Evolutionary conservation across 2,888 invertebrate genomes (phyloP).

Genomic region (Euproctis similis): DNA sequence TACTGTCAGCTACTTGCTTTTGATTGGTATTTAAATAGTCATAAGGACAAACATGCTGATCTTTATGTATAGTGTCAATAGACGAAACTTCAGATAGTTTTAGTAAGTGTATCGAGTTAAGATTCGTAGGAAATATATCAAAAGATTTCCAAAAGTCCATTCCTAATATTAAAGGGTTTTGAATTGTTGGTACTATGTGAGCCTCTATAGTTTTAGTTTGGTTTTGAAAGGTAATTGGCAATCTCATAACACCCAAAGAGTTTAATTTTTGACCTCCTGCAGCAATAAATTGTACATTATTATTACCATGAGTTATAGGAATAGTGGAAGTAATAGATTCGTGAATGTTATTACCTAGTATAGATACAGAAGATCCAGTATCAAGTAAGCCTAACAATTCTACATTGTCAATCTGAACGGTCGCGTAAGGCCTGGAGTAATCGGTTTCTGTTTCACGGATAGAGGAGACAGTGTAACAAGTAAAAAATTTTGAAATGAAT

Average conservation of each 20-base stretch:
- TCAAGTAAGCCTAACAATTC: background rate
- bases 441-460: background rate
- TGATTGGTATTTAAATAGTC: background rate
- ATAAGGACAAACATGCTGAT: background rate
- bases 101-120: background rate
- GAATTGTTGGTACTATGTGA: conserved; percentile 6
- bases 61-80: background rate
- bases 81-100: background rate
- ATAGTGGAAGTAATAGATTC: background rate
- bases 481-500: background rate
- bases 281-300: background rate
- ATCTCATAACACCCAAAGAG: background rate
- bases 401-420: background rate
- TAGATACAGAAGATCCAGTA: background rate
- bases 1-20: conserved; percentile 8
- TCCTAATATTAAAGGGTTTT: conserved; percentile 11
- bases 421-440: background rate
- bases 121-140: conserved; percentile 6
- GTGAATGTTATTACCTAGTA: background rate
- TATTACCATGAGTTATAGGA: background rate
- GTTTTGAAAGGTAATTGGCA: background rate
- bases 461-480: background rate
- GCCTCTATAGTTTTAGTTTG: background rate
- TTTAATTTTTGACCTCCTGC: background rate
- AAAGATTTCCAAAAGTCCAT: conserved; percentile 16